phyloP scores from a whole-genome alignment of 2,888 invertebrate genomes.

The Hymenopus coronatus region DNA sequence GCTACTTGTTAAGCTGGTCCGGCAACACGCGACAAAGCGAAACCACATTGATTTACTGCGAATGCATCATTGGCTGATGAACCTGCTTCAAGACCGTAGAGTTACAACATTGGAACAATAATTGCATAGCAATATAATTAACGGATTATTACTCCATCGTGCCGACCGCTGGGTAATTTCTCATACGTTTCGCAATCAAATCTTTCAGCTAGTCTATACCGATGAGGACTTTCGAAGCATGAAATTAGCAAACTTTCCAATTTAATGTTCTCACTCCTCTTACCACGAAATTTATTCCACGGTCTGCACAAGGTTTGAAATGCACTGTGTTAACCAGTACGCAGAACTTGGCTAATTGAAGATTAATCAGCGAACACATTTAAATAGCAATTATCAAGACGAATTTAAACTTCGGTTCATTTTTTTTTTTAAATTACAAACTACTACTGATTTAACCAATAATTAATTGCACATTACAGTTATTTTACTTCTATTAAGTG shows the following conservation, averaged over 20 bases:
- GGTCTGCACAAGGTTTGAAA: background rate
- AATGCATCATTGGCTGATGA: background rate
- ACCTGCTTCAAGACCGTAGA: background rate
- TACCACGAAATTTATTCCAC: background rate
- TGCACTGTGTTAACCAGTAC: background rate
- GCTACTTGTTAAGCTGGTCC: background rate
- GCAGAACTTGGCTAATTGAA: background rate
- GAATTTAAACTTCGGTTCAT: too few relatives aligned
- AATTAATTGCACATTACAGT: too few relatives aligned
- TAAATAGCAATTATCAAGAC: background rate
- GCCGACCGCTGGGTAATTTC: background rate
- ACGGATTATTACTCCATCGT: background rate
- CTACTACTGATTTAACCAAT: too few relatives aligned
- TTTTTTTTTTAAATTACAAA: too few relatives aligned
- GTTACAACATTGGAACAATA: background rate
- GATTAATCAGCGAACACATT: background rate
- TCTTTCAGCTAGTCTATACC: background rate
- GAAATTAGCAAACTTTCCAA: background rate
- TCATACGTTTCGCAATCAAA: background rate
- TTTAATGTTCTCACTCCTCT: background rate
- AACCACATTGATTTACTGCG: background rate
- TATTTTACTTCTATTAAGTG: too few relatives aligned
- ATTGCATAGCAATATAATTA: background rate
- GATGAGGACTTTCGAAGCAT: background rate
- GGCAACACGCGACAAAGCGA: background rate